Base-by-base conservation (phyloP, 2,113 vertebrate genomes). In the Callorhinus ursinus region DNA sequence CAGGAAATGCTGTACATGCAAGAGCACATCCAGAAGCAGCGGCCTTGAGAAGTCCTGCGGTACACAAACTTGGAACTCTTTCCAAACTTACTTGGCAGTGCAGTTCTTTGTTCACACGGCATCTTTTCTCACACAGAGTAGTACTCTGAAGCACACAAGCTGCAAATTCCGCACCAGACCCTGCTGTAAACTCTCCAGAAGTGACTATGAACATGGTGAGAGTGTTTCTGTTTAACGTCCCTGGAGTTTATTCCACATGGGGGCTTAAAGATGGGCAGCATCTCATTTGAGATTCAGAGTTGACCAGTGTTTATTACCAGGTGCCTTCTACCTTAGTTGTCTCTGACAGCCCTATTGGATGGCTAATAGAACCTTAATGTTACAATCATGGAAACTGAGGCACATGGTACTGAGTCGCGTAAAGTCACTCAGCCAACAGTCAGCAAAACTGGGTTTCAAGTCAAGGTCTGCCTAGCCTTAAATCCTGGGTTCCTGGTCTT, bases 1-100 rank as follows among this genome's bases (percentile, higher is more conserved):
- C 1, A 7, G 69, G 53, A 74, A 65, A 42, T 26, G 16, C 71
- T 42, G 36, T 21, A 0, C 7, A 1, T 0, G 2, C 28, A 18
- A 19, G 26, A 55, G 74, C 36, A 36, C 19, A 5, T 13, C 12
- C 4, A 12, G 31, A 55, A 53, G 63, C 86, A 18, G n/a, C 53
- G 93, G 39, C 61, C 26, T 9, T 2, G 39, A n/a, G 7, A 59
- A 92, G 81, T 72, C 53, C 53, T 51, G 31, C 39, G n/a, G 14
- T 2, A 1, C 0, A 5, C 22, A 15, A 31, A 6, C 59, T 21
- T 15, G 16, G 11, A 10, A 9, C 74, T 49, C 36, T 92, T 59
- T 39, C 36, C 55, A 39, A 7, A 39, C 26, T 12, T 39, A 1
- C 4, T 39, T 10, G 55, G 72, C 69, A 28, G 31, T 4, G n/a